Percentiles rank a stretch among this genome's conserved stretches.
Conservation (phyloP, 2,797 vertebrate genomes). For the Alfaro cultratus region DNA sequence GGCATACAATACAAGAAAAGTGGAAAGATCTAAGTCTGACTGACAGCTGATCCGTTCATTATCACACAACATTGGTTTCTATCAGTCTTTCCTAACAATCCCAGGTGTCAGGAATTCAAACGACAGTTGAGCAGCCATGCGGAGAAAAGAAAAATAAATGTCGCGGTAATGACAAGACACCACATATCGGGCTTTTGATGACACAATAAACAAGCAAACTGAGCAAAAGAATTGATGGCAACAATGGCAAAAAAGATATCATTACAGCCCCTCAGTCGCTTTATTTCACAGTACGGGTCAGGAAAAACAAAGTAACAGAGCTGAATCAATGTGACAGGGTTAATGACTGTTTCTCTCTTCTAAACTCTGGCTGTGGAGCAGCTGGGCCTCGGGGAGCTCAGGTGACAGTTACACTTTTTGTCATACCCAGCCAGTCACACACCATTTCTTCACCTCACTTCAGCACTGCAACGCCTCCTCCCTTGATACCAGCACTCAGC, state of each 20-base stretch:
- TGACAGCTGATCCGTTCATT: conserved; percentile 70
- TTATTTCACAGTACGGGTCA: conserved; percentile 65
- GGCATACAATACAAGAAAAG: conserved; percentile 52
- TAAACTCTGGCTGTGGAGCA: conserved; percentile 69
- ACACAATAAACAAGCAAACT: conserved; percentile 56
- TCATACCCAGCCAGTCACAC: conserved; percentile 75
- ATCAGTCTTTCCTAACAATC: conserved; percentile 63
- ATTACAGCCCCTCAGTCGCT: conserved; percentile 50
- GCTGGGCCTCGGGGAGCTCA: conserved; percentile 67
- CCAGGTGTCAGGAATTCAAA: conserved; percentile 71
- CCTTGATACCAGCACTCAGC: conserved; percentile 44
- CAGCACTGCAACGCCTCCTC: conserved; percentile 28
- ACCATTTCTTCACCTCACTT: conserved; percentile 68
- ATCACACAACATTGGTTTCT: conserved; percentile 68
- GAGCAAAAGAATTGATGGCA: conserved; percentile 37
- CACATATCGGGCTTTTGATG: conserved; percentile 60
- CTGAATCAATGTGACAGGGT: conserved; percentile 78
- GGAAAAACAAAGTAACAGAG: conserved; percentile 55
- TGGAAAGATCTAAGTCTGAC: conserved; percentile 63
- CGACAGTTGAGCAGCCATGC: conserved; percentile 59
- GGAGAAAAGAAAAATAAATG: conserved; percentile 65
- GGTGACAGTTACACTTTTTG: conserved; percentile 76
- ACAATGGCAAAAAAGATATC: conserved; percentile 53
- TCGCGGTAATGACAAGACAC: conserved; percentile 68
- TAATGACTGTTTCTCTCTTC: conserved; percentile 76